Evolutionary conservation across 2,888 invertebrate species (phyloP).

Genomic region (Philereme vetulata): DNA sequence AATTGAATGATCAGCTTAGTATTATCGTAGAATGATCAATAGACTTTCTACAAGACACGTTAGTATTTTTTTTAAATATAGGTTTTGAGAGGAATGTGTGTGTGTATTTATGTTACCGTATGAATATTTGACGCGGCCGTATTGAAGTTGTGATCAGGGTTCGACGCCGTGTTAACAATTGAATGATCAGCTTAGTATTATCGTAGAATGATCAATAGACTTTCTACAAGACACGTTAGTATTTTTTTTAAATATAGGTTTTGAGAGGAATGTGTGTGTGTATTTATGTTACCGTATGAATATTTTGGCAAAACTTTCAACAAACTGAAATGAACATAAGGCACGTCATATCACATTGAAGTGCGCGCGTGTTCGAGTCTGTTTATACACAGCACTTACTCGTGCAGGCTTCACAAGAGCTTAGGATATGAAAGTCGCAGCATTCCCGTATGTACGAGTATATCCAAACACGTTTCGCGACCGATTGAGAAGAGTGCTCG

Average conservation of each 20-base stretch:
- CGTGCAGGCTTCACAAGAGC: conserved; percentile 50
- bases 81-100: not conserved
- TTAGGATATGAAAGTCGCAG: conserved; percentile 73
- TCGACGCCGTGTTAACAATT: too few species aligned
- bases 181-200: too few species aligned
- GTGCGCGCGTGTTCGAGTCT: conserved; percentile 30
- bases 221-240: too few species aligned
- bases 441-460: conserved; percentile 45
- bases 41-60: too few species aligned
- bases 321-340: conserved; percentile 22
- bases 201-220: too few species aligned
- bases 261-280: not conserved
- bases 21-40: too few species aligned
- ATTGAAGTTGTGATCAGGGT: too few species aligned
- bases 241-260: not conserved
- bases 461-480: conserved; percentile 75
- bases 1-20: too few species aligned
- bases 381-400: conserved; percentile 51
- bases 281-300: conserved; percentile 2
- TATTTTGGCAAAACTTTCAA: conserved; percentile 20
- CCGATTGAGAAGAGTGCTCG: conserved; percentile 74
- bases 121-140: too few species aligned
- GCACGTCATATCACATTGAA: conserved; percentile 40
- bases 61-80: too few species aligned
- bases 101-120: not conserved